Evolutionary conservation across 2,113 vertebrate genomes (phyloP).

Genomic region (Pelusios castaneus): DNA sequence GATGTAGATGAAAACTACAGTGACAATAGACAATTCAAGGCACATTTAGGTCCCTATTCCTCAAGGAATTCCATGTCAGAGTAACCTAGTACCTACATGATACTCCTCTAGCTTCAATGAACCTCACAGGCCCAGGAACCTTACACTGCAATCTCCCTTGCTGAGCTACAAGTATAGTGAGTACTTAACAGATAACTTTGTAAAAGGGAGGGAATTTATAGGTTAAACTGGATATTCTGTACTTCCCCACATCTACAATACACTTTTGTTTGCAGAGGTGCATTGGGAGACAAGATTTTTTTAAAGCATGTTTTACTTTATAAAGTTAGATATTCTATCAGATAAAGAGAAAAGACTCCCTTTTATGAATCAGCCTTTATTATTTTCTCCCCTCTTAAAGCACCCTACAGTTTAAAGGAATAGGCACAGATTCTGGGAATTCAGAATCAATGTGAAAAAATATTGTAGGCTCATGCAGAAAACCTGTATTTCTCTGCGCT

Average conservation of each 20-base stretch:
- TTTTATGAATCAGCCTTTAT: not conserved
- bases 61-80: not conserved
- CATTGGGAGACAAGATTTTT: too few species aligned
- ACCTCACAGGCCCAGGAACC: not conserved
- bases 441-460: constrained; percentile 45
- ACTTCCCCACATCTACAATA: not conserved
- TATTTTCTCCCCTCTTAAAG: constrained; percentile 24
- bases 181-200: not conserved
- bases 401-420: constrained; percentile 39
- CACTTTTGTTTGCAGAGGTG: not conserved
- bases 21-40: not conserved
- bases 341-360: not conserved
- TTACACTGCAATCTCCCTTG: not conserved
- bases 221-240: not conserved
- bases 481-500: constrained; percentile 48
- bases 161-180: not conserved
- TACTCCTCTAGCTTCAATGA: not conserved
- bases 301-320: not conserved
- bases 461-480: constrained; percentile 46
- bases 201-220: not conserved
- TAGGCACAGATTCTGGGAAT: not conserved
- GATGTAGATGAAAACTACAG: not conserved
- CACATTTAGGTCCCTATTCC: not conserved
- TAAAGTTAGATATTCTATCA: not conserved
- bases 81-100: not conserved